A percentile compares a stretch with the other conserved stretches of the same genome.
Conservation (phyloP, 2,888 invertebrate genomes). For the Chrysomela aeneicollis region DNA sequence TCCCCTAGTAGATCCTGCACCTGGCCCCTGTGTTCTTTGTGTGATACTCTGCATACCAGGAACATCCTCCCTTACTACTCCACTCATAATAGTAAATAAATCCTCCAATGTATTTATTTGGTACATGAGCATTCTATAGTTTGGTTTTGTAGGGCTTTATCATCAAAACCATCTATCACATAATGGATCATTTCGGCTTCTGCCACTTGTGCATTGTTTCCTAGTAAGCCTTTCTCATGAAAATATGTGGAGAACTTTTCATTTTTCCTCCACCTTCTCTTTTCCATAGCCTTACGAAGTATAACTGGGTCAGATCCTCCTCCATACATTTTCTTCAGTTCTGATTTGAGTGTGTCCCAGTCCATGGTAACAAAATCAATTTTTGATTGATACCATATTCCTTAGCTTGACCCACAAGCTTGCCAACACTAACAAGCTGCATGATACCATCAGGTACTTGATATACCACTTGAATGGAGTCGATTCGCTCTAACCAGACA, state of each 20-base stretch:
- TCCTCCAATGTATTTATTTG: neutral
- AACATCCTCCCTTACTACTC: constrained; percentile 5
- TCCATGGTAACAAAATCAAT: constrained; percentile 24
- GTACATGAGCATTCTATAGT: constrained; percentile 17
- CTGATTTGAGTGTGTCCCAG: constrained; percentile 21
- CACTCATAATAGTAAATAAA: constrained; percentile 11
- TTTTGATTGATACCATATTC: constrained; percentile 29
- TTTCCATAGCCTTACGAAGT: constrained; percentile 18
- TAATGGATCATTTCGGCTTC: constrained; percentile 31
- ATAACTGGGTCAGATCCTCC: neutral
- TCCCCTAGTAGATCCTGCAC: neutral
- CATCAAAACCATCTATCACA: constrained; percentile 32
- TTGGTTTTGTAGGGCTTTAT: constrained; percentile 24
- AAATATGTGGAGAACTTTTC: constrained; percentile 31
- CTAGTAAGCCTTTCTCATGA: constrained; percentile 30
- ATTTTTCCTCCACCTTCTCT: constrained; percentile 25
- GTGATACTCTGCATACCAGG: neutral
- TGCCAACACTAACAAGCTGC: constrained; percentile 30
- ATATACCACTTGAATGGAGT: constrained; percentile 22
- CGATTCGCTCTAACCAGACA: constrained; percentile 25
- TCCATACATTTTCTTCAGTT: constrained; percentile 22
- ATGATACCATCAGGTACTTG: constrained; percentile 29
- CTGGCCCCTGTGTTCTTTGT: neutral
- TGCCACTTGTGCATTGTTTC: constrained; percentile 21
- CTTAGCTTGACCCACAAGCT: constrained; percentile 21